Percentiles rank a stretch among this genome's conserved stretches.
These are phyloP conservation scores for Babylonia areolata DNA, from an alignment of 1,140 invertebrate species.

Conservation along the genomic window DNA sequence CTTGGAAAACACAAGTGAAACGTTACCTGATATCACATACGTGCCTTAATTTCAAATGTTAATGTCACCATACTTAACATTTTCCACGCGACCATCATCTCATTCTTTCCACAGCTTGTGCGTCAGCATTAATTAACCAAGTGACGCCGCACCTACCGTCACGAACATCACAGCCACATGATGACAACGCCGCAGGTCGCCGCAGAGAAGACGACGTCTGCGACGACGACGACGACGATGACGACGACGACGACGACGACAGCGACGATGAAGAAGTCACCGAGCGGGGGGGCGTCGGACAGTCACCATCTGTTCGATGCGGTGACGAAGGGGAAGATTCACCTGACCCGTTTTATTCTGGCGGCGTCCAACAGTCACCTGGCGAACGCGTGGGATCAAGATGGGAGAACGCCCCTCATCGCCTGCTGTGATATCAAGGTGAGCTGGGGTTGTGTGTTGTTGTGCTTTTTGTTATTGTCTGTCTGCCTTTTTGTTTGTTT, in stretches of 20 bases:
- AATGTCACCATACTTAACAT: too few relatives aligned
- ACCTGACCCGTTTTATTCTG: constrained; percentile 64
- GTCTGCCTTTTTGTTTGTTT: neutral
- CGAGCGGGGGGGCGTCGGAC: constrained; percentile 37
- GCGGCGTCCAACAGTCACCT: constrained; percentile 59
- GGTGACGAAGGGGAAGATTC: constrained; percentile 61
- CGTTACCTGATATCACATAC: too few relatives aligned
- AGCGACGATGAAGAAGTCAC: constrained; percentile 27
- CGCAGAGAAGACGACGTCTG: constrained; percentile 29
- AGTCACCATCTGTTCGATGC: constrained; percentile 62
- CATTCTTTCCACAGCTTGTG: neutral
- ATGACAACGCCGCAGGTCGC: neutral
- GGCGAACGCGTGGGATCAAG: constrained; percentile 58
- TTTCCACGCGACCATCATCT: neutral
- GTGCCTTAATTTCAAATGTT: too few relatives aligned
- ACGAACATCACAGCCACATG: neutral
- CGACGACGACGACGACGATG: neutral
- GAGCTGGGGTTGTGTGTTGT: constrained; percentile 20
- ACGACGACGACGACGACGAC: constrained; percentile 30
- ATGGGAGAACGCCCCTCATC: constrained; percentile 63
- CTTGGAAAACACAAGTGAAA: too few relatives aligned
- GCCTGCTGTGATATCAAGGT: constrained; percentile 65
- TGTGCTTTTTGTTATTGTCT: neutral
- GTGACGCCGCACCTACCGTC: neutral
- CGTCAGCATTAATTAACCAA: too few relatives aligned